These are phyloP conservation scores for Chaenodraco wilsoni DNA, from an alignment of 2,797 vertebrate species.

Conservation along the genomic window DNA sequence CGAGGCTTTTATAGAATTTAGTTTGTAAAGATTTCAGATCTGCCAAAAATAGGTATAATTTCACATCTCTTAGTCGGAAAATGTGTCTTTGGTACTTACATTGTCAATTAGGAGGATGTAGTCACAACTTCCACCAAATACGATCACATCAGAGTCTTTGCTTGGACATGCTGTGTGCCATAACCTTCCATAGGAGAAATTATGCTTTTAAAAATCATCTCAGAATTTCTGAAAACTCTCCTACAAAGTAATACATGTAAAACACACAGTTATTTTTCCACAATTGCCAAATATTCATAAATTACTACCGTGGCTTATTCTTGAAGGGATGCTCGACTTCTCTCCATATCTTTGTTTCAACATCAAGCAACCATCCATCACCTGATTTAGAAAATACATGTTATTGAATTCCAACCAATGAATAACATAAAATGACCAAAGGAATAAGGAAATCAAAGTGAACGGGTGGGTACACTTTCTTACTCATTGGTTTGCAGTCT, in stretches of 20 bases:
- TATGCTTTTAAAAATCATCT: neutral
- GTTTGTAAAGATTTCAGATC: neutral
- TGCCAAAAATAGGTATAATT: neutral
- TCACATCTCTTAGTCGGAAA: neutral
- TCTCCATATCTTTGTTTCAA: constrained; percentile 89
- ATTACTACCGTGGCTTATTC: constrained; percentile 89
- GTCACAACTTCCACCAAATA: constrained; percentile 97
- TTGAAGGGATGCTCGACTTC: constrained; percentile 89
- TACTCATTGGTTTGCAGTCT: constrained; percentile 94
- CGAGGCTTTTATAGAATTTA: neutral
- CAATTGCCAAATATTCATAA: neutral
- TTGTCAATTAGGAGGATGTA: constrained; percentile 93
- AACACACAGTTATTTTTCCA: neutral
- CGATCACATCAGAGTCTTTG: constrained; percentile 92
- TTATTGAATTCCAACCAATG: neutral
- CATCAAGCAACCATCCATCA: constrained; percentile 92
- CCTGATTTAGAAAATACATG: constrained; percentile 73
- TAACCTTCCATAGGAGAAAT: constrained; percentile 78
- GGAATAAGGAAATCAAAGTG: neutral
- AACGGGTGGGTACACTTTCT: constrained; percentile 46
- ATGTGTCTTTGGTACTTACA: constrained; percentile 79
- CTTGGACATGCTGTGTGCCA: constrained; percentile 94
- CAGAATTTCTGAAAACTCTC: neutral
- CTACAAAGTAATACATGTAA: constrained; percentile 1
- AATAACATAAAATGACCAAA: neutral